Evolutionary conservation across 2,113 vertebrate genomes (phyloP), one percentile per base, ranked within the genome.

Genomic region (Gymnobelideus leadbeateri): DNA sequence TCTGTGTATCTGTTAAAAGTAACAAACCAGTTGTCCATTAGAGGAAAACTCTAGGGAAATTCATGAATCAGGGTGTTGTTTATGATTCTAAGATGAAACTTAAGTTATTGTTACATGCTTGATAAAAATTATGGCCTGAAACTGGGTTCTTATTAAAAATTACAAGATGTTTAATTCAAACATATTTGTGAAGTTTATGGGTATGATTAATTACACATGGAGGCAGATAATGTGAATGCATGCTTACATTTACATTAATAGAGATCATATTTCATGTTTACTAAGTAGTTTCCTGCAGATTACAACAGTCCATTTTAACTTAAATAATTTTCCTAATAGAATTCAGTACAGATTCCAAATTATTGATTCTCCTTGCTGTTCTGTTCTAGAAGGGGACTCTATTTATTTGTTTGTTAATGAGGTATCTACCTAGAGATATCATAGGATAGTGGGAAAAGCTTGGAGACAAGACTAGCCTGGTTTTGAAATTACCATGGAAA

Each of bases 141-240:
- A 95, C 43, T 55, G 37, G 43, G 92, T 93, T 92, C 47, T 21
- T 92, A 26, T 49, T 94, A 37, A 89, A 50, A 93, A 89, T 54
- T 52, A 47, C 28, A n/a, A 14, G 2, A 21, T 84, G 46, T 90
- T 28, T 91, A 51, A 94, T 61, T 24, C 49, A 93, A 16, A 26
- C 25, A 8, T 31, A 8, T 24, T 1, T 51, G 9, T 43, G 54
- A 37, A 51, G 84, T 0, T 25, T 23, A 90, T 91, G 24, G 28
- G 9, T n/a, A 21, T 77, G 43, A 43, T 43, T 77, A 77, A 77
- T 77, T 77, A 77, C 25, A 77, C 16, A 43, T 77, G 37, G 14
- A 77, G 19, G 37, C 5, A 21, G 37, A 77, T 43, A 77, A n/a
- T 21, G 16, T 43, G 68, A 43, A 77, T 77, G 5, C 37, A 77